Evolutionary conservation across 2,113 vertebrate genomes (phyloP), one percentile per base, ranked within the genome.

Genomic region (Eudyptes chrysolophus): DNA sequence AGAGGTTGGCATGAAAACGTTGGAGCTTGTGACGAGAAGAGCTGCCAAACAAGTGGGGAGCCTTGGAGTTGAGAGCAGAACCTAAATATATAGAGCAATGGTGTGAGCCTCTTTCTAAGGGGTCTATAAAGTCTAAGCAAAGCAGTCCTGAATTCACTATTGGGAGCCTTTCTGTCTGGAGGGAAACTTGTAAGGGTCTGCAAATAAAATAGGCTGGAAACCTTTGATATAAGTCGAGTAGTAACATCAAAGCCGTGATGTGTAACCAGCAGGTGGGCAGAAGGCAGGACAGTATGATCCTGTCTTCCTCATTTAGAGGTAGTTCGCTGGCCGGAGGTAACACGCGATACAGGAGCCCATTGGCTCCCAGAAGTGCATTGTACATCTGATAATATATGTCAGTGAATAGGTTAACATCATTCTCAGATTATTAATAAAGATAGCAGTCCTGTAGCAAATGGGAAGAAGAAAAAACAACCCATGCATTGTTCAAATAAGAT

Each of bases 11-110:
- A 29, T 46, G 75, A 77, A 86, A 95, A 29, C 3, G 1, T 13
- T 30, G 55, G 76, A 84, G 83, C 90, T 94, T 86, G 90, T 94
- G 96, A 97, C 26, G 7, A 74, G 91, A 62, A 74, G 84, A 84
- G 84, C 94, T 96, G 96, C 93, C 81, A 94, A 92, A 22, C 51
- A 46, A 92, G 89, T 14, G 55, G 42, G 60, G 91, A 96, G 91
- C 83, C 64, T 95, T 0, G 0, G 84, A 88, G 95, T 13, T 61
- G 71, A 93, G 54, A 90, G 92, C 42, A 34, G 72, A 95, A 55
- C 60, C 89, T 89, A 48, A 92, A 87, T 84, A 51, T 78, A 26
- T 6, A 70, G 51, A 90, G 75, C 17, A 29, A 0, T 6, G 54
- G 55, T 32, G 44, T 29, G 36, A 95, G 49, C 55, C 18, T 49